phyloP scores from a whole-genome alignment of 2,113 vertebrate genomes.

The Chelonoidis abingdonii region DNA sequence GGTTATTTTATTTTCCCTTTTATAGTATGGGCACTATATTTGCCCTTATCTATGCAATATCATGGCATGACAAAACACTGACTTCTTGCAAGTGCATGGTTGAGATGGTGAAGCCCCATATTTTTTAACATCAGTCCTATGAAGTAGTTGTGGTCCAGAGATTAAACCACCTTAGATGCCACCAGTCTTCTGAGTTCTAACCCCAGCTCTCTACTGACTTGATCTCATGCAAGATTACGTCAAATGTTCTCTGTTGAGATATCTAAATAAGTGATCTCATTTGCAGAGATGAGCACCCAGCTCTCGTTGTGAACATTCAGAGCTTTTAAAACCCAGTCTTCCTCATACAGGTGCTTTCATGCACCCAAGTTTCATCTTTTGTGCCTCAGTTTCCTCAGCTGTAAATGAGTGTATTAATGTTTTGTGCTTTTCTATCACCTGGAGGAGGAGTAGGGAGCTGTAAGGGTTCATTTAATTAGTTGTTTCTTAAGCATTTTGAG shows the following conservation, averaged over 20 bases:
- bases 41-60: accelerated
- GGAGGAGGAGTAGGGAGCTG: background rate
- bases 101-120: background rate
- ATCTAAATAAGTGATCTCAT: background rate
- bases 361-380: background rate
- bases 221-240: background rate
- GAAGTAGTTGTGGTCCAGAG: background rate
- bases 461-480: background rate
- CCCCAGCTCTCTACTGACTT: background rate
- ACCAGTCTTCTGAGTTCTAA: background rate
- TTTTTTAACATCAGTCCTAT: conserved; percentile 5
- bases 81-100: background rate
- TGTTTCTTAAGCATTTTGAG: background rate
- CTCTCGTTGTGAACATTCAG: background rate
- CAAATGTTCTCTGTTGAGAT: background rate
- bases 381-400: no score
- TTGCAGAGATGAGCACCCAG: background rate
- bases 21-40: no score
- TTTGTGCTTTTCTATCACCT: background rate
- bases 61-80: background rate
- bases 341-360: background rate
- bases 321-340: background rate
- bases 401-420: no score
- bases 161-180: background rate
- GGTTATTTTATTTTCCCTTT: no score